A percentile compares a stretch with the other conserved stretches of the same genome.
Conservation (phyloP, 2,113 vertebrate genomes). For the Fregetta grallaria region DNA sequence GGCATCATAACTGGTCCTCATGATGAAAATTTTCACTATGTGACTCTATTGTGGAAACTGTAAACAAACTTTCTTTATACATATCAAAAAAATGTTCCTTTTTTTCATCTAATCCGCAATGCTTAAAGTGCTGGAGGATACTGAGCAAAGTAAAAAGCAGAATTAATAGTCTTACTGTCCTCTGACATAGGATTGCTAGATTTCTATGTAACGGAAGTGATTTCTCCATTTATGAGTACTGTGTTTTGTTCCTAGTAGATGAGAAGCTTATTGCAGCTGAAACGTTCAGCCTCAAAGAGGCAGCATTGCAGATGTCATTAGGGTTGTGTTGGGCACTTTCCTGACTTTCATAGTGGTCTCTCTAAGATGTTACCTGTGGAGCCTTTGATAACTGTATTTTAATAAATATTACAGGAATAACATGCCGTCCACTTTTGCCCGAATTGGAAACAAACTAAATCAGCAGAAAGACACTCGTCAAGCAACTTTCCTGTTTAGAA, state of each 20-base stretch:
- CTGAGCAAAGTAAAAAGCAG: not conserved
- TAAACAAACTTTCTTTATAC: not conserved
- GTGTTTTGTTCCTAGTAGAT: not conserved
- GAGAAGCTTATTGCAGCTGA: not conserved
- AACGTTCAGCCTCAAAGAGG: not conserved
- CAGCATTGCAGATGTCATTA: not conserved
- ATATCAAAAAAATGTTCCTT: not conserved
- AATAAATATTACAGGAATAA: slow-evolving; percentile 71
- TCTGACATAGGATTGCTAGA: not conserved
- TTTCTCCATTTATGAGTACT: not conserved
- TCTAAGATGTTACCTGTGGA: not conserved
- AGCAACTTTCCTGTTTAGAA: slow-evolving; percentile 91
- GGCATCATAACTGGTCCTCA: not conserved
- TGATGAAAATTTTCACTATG: not conserved
- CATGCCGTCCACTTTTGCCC: slow-evolving; percentile 66
- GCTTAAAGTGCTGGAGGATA: not conserved
- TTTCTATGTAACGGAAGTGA: not conserved
- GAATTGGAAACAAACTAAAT: slow-evolving; percentile 77
- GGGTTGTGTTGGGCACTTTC: not conserved
- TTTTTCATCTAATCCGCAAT: not conserved
- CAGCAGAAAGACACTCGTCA: slow-evolving; percentile 90
- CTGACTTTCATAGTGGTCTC: not conserved
- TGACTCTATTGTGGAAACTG: not conserved
- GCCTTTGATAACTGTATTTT: not conserved
- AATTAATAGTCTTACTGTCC: not conserved